Evolutionary conservation across 2,797 vertebrate genomes (phyloP).

Genomic region (Platyrinchus mystaceus): DNA sequence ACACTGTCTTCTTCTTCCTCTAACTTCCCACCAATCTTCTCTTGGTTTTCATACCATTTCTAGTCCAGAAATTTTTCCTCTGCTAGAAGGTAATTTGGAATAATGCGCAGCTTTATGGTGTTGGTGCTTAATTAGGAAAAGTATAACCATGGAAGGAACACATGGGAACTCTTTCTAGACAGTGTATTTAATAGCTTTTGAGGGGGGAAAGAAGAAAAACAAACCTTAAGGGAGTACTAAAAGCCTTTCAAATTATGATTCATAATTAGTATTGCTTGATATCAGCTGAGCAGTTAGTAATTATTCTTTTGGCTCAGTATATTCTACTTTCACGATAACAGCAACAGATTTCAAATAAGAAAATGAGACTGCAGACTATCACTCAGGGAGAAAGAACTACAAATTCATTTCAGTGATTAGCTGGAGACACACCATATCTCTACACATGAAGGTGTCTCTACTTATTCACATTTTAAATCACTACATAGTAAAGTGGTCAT

Average conservation of each 20-base stretch:
- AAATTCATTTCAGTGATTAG: background rate
- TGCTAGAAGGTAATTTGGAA: background rate
- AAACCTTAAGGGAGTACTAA: background rate
- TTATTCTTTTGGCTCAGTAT: background rate
- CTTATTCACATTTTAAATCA: background rate
- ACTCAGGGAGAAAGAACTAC: background rate
- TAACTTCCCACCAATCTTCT: background rate
- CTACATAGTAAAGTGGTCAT: background rate
- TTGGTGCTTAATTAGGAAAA: background rate
- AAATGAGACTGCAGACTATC: background rate
- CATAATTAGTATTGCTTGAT: background rate
- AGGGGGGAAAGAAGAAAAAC: fast-evolving
- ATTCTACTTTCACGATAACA: background rate
- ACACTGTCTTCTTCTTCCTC: background rate
- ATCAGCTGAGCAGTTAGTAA: background rate
- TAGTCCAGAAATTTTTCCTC: background rate
- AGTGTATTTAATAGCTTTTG: background rate
- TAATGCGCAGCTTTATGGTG: background rate
- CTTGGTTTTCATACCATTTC: background rate
- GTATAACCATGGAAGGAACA: background rate
- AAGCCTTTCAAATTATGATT: background rate
- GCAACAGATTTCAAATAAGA: background rate
- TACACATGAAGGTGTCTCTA: background rate
- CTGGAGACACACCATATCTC: background rate
- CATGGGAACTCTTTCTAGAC: background rate